Base-by-base conservation (phyloP, 1,140 invertebrate genomes). In the Trichonephila clavipes region DNA sequence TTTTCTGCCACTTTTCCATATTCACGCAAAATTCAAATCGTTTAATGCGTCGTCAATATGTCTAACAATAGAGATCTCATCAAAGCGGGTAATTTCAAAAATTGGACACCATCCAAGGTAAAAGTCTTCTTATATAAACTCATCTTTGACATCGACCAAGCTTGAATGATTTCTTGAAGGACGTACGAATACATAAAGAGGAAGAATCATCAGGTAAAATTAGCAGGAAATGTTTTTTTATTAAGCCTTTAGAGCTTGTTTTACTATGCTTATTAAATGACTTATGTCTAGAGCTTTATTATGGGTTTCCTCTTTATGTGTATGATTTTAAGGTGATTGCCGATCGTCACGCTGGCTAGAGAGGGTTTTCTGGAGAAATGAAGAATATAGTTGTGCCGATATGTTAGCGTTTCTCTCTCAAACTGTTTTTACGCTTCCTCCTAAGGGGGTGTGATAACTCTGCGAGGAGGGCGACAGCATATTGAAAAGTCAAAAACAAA, bases 141-240 rank as follows among this genome's bases (percentile, higher is more conserved):
- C 62, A 18, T 64, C 62, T 64, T 64, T 64, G 21, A 64, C 62
- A 34, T 40, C 34, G 28, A n/a, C 66, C 66, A 69, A 69, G 21
- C 66, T 24, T 69, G 21, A 40, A 40, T 40, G 34, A 7, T 77
- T 77, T 18, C 28, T 34, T 77, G 72, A 77, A 40, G 72, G 34
- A 69, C 66, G n/a, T 3, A 19, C 62, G 62, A 64, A 64, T 21
- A 64, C 18, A 64, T 18, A 69, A 69, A 24, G 61, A 24, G n/a
- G 34, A 34, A 77, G 72, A 34, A 77, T 18, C 28, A 40, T 14
- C 72, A 77, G 34, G 72, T 77, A 77, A 77, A 77, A 77, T 77
- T 40, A 40, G 5, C 28, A 77, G 72, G 72, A 77, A 77, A 19
- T 40, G 16, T 34, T 16, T 28, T 28, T 77, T 77, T 77, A 34